These are phyloP conservation scores for Pagetopsis macropterus DNA, from an alignment of 2,797 vertebrate genomes.

Conservation along the genomic window DNA sequence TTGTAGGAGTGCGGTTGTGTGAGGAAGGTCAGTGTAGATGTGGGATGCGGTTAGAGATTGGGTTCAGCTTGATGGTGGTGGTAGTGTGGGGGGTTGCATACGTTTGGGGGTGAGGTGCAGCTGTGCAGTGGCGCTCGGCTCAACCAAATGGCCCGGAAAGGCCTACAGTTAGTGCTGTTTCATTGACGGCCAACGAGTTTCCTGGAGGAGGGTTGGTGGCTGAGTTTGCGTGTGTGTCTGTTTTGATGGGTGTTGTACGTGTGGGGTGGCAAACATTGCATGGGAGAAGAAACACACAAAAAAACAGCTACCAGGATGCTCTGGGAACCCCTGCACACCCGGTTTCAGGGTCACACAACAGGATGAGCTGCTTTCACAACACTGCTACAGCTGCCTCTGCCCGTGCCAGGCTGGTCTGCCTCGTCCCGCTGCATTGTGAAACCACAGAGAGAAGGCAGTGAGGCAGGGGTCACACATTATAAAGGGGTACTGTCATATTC, in stretches of 20 bases:
- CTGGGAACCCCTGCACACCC: slow-evolving; percentile 63
- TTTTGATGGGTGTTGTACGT: slow-evolving; percentile 30
- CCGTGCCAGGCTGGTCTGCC: slow-evolving; percentile 27
- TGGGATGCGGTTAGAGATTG: slow-evolving; percentile 66
- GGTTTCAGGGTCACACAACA: slow-evolving; percentile 71
- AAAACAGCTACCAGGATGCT: slow-evolving; percentile 66
- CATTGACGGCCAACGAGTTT: slow-evolving; percentile 80
- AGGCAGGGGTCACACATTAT: slow-evolving; percentile 28
- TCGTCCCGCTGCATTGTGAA: slow-evolving; percentile 19
- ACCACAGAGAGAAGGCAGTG: slow-evolving; percentile 48
- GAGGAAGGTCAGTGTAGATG: slow-evolving; percentile 63
- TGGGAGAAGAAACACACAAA: slow-evolving; percentile 50
- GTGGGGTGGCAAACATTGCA: slow-evolving; percentile 58
- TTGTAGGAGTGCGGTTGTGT: slow-evolving; percentile 54
- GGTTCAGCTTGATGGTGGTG: slow-evolving; percentile 28
- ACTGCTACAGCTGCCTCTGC: slow-evolving; percentile 46
- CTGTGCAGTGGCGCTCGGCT: slow-evolving; percentile 33
- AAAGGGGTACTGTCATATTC: neutral
- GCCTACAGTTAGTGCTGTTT: slow-evolving; percentile 83
- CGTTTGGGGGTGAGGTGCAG: slow-evolving; percentile 38
- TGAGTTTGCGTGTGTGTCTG: slow-evolving; percentile 1
- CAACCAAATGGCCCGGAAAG: slow-evolving; percentile 77
- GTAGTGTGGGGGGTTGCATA: neutral
- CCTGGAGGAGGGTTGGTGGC: slow-evolving; percentile 63
- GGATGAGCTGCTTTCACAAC: slow-evolving; percentile 83